phyloP scores from a whole-genome alignment of 2,113 vertebrate species.

The Candoia aspera region DNA sequence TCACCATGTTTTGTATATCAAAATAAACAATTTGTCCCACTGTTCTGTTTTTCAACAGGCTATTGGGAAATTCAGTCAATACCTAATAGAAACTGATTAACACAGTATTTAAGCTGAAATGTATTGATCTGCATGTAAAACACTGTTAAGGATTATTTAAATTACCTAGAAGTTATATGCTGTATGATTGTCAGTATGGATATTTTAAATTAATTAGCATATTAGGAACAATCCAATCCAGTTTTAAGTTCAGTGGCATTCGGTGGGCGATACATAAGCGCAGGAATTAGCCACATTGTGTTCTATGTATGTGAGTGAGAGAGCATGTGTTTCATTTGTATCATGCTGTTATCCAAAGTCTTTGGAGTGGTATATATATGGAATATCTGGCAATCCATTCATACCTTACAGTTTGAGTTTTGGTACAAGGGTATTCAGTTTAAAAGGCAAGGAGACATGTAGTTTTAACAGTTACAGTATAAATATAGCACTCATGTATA shows the following conservation, averaged over 20 bases:
- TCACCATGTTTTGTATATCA: conserved; percentile 82
- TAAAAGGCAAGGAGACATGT: background rate
- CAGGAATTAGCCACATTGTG: background rate
- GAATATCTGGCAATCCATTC: background rate
- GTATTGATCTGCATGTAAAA: conserved; percentile 54
- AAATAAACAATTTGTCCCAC: conserved; percentile 88
- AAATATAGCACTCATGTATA: background rate
- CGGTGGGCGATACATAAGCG: background rate
- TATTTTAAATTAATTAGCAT: background rate
- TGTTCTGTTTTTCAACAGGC: conserved; percentile 78
- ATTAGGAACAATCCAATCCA: conserved; percentile 15
- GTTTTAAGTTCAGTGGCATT: background rate
- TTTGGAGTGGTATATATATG: background rate
- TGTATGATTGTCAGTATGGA: conserved; percentile 22
- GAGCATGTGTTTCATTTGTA: background rate
- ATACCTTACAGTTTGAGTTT: background rate
- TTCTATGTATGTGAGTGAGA: background rate
- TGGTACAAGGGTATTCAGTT: background rate
- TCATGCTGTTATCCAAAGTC: background rate
- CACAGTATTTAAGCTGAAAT: conserved; percentile 62
- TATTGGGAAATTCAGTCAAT: conserved; percentile 75
- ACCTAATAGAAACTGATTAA: conserved; percentile 71
- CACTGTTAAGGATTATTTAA: conserved; percentile 37
- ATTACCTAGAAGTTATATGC: conserved; percentile 47
- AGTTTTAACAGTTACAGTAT: background rate